These are phyloP conservation scores for Glyptemys insculpta DNA, from an alignment of 2,797 vertebrate genomes.

Conservation along the genomic window DNA sequence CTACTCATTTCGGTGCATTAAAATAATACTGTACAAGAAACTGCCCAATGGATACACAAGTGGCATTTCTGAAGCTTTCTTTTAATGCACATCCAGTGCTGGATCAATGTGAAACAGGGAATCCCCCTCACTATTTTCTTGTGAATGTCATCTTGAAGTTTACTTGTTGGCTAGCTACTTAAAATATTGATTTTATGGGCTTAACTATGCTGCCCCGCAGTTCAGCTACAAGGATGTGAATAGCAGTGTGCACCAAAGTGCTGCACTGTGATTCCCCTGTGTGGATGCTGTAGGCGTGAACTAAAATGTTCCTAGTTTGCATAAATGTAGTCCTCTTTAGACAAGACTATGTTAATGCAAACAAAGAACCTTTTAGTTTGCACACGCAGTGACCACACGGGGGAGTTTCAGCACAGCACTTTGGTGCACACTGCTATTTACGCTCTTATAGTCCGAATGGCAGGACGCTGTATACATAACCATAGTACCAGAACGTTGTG, in stretches of 20 bases:
- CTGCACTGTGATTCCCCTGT: not conserved
- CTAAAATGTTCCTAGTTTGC: not conserved
- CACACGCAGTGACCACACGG: not conserved
- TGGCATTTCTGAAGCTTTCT: not conserved
- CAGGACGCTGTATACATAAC: not conserved
- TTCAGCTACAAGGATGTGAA: not conserved
- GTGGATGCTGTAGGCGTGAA: not conserved
- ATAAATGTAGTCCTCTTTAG: not conserved
- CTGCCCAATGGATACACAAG: not conserved
- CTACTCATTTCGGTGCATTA: not conserved
- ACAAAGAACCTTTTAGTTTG: not conserved
- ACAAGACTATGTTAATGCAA: not conserved
- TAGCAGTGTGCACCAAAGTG: not conserved
- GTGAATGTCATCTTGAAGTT: not conserved
- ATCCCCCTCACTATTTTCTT: not conserved
- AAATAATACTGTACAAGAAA: not conserved
- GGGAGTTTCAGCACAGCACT: not conserved
- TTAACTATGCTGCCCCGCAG: not conserved
- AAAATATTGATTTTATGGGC: not conserved
- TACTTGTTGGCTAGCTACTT: not conserved
- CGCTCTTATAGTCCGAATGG: not conserved
- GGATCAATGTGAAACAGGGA: conserved; percentile 10
- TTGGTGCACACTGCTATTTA: not conserved
- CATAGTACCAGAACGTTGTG: not conserved
- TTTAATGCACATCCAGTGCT: not conserved